A percentile compares a stretch with the other conserved stretches of the same genome.
phyloP scores from a whole-genome alignment of 2,888 invertebrate species.

The Rotaria magnacalcarata region DNA sequence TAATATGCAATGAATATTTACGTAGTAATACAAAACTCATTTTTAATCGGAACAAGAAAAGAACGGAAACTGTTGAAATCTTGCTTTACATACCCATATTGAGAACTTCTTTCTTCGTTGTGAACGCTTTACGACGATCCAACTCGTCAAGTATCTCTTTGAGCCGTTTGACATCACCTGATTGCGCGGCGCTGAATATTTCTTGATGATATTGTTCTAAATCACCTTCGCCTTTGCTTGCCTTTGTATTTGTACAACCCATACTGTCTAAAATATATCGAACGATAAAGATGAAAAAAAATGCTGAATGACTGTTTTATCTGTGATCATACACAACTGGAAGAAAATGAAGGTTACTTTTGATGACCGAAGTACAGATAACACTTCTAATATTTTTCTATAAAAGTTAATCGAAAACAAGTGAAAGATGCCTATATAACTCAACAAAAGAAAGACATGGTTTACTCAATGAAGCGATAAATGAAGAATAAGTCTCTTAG shows the following conservation, averaged over 20 bases:
- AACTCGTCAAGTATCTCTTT: conserved; percentile 23
- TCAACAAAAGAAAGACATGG: neutral
- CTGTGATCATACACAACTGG: too few species aligned
- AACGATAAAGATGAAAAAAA: neutral
- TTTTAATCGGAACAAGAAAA: neutral
- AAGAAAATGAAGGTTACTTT: too few species aligned
- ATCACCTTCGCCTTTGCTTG: conserved; percentile 11
- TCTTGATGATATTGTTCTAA: conserved; percentile 18
- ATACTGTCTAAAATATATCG: neutral
- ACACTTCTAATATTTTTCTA: too few species aligned
- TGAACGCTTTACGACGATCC: neutral
- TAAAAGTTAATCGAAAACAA: too few species aligned
- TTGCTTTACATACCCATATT: conserved; percentile 7
- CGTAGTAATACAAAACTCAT: neutral
- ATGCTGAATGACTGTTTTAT: too few species aligned
- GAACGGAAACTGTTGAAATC: neutral
- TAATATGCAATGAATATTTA: neutral
- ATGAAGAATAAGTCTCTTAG: neutral
- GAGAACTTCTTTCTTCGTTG: conserved; percentile 30
- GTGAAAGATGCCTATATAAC: too few species aligned
- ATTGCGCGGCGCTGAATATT: neutral
- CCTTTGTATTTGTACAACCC: neutral
- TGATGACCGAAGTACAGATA: too few species aligned
- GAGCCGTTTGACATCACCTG: conserved; percentile 6
- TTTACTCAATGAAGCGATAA: neutral